Base-by-base conservation (phyloP, 2,797 vertebrate genomes). In the Otolemur crassicaudatus region DNA sequence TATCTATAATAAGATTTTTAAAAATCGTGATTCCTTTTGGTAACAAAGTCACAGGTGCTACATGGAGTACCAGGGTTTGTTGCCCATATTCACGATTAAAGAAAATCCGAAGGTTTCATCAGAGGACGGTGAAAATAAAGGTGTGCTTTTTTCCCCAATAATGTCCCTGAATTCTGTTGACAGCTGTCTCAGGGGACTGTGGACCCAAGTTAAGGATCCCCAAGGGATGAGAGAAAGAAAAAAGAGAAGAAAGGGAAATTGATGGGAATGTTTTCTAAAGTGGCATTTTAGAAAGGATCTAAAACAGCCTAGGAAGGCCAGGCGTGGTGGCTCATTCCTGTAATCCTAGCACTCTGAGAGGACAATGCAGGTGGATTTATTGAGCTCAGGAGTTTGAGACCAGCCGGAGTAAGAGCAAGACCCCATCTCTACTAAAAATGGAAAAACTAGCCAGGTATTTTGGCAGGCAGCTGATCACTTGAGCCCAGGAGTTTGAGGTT, bases 71-170 rank as follows among this genome's bases (percentile, higher is more conserved):
- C 23, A 58, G 85, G 43, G 13, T n/a, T 53, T 61, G 11, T 43
- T 73, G 70, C 29, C 84, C 82, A 46, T 9, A 31, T 82, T 90
- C 37, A 40, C 53, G 76, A 87, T 27, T 96, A 84, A 87, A 87
- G 49, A 92, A 95, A 87, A 93, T 70, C 65, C 53, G 84, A 1
- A 80, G 43, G 43, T 91, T 86, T 43, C 27, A n/a, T 34, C 81
- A 90, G 46, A 93, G 46, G 40, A n/a, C 37, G 84, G 22, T 65
- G 16, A 56, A 94, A 96, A 75, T 56, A 80, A 83, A 58, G 29
- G 12, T 73, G 34, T n/a, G 46, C 31, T 49, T 79, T 82, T 63
- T 43, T 53, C 49, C 60, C 84, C 58, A 92, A 53, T 56, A 5
- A 69, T 87, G 40, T 58, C 23, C 34, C 43, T 92, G 56, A 87